Conservation (phyloP, 1,140 invertebrate species). For the Anoplophora glabripennis region DNA sequence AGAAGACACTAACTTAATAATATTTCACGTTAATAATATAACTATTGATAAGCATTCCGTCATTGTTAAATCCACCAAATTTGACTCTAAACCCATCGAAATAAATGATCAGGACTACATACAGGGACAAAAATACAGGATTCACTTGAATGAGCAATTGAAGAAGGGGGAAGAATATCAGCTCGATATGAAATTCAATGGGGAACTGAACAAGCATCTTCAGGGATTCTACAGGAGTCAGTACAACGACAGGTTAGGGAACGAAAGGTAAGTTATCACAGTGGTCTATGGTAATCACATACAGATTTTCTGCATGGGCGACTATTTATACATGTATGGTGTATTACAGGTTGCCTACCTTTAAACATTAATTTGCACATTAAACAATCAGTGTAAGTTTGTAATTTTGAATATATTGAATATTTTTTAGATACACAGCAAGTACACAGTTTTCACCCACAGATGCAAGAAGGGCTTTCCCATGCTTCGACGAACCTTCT, state of each 20-base stretch:
- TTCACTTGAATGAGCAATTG: conserved; percentile 31
- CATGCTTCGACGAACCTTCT: conserved; percentile 85
- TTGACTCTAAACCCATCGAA: conserved; percentile 61
- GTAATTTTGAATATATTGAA: not conserved
- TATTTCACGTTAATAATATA: conserved; percentile 40
- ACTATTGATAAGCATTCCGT: conserved; percentile 50
- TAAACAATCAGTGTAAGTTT: not conserved
- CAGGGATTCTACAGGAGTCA: conserved; percentile 79
- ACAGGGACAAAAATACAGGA: conserved; percentile 36
- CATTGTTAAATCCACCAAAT: conserved; percentile 84
- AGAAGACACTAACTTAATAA: conserved; percentile 38
- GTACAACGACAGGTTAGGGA: conserved; percentile 55
- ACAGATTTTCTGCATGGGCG: no score
- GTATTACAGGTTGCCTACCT: not conserved
- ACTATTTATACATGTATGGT: not conserved
- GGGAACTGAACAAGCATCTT: conserved; percentile 53
- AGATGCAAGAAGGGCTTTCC: conserved; percentile 79
- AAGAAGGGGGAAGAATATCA: conserved; percentile 32
- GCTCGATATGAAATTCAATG: conserved; percentile 36
- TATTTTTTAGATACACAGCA: conserved; percentile 59
- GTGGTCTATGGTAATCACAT: no score
- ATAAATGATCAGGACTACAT: conserved; percentile 56
- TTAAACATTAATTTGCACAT: not conserved
- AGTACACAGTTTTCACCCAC: conserved; percentile 81
- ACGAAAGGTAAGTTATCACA: conserved; percentile 26